Percentiles rank a stretch among this genome's conserved stretches.
These are phyloP conservation scores for Lasiurus cinereus DNA, from an alignment of 2,113 vertebrate genomes.

Conservation along the genomic window DNA sequence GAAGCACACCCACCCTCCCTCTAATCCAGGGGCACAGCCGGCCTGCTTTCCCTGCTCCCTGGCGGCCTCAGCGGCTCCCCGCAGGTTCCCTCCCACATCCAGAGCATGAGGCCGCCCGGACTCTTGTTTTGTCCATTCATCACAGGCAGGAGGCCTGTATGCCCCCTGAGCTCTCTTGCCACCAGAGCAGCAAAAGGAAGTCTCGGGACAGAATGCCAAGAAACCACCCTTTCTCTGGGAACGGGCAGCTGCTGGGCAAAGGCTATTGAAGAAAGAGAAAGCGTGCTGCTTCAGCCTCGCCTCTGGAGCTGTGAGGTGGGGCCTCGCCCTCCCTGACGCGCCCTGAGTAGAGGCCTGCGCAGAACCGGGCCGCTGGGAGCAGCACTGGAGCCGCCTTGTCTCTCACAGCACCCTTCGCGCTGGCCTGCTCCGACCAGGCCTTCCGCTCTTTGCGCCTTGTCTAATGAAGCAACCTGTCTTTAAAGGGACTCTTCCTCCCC, in stretches of 20 bases:
- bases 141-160: neutral
- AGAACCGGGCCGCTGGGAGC: neutral
- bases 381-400: neutral
- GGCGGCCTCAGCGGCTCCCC: no score
- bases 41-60: no score
- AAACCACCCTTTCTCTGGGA: neutral
- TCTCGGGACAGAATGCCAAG: neutral
- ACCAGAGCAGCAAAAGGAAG: neutral
- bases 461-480: neutral
- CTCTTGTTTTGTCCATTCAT: neutral
- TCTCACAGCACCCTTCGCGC: neutral
- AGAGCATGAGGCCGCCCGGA: neutral
- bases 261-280: neutral
- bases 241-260: neutral
- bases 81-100: neutral
- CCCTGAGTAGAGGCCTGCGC: neutral
- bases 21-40: no score
- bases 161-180: neutral
- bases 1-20: neutral
- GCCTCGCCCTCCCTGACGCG: neutral
- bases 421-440: neutral
- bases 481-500: neutral
- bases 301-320: accelerated
- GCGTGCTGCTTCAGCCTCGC: accelerated
- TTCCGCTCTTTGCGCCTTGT: neutral